Evolutionary conservation across 2,113 vertebrate genomes (phyloP), one percentile per base, ranked within the genome.

Genomic region (Spea multiplicata): DNA sequence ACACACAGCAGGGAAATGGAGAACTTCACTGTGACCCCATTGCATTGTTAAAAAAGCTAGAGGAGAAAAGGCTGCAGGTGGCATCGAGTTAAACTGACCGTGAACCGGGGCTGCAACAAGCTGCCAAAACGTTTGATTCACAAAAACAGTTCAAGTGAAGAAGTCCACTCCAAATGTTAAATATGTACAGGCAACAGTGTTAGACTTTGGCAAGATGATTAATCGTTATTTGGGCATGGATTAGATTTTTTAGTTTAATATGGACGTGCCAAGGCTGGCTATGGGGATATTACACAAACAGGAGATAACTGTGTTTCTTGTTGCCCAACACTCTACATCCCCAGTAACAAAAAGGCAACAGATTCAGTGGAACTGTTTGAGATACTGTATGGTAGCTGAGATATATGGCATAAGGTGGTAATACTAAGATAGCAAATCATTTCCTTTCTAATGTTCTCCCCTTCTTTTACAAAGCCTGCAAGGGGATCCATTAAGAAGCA

Each of bases 1-100:
- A 77, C 75, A 62, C 66, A 62, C 66, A 17, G 55, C 75, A 77
- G 66, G 75, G 75, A 68, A 77, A 70, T 55, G 12, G 66, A 77
- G 67, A 77, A 77, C 46, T 69, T 49, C n/a, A 61, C 47, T 46
- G 5, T 77, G 66, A 77, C 75, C 66, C 75, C 55, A 62, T 69
- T 77, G 75, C 47, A 46, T 50, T 48, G 55, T 50, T 44, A 16
- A 61, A 71, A 77, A 70, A 50, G 53, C 66, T 47, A 57, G 14
- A 30, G 65, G 12, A 48, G 4, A 69, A 69, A 66, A 61, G 16
- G 68, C 75, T 70, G 55, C 66, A 76, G 75, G 75, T 48, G 75
- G 53, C 53, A 69, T 49, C 8, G 66, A 69, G 53, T 70, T 61
- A 69, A 76, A 69, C 52, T 44, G 16, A 49, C 75, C 57, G 53